Percentiles rank a stretch among this genome's conserved stretches.
Conservation (phyloP, 1,140 invertebrate species). For the Pseudomyrmex cubaensis region DNA sequence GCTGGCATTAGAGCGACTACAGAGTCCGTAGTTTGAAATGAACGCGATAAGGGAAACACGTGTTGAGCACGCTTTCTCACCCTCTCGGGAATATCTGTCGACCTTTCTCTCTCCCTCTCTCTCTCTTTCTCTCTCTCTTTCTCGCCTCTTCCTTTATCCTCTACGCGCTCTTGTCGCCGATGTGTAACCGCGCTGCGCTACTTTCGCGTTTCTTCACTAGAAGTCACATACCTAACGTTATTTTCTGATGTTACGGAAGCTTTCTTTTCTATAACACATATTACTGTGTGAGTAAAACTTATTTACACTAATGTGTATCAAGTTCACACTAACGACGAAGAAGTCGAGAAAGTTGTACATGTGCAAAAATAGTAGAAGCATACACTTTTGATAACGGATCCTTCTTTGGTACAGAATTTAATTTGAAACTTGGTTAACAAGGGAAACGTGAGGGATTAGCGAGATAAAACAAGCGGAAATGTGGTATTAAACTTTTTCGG, state of each 20-base stretch:
- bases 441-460: constrained; percentile 41
- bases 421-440: constrained; percentile 32
- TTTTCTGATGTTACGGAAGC: too few species aligned
- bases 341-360: neutral
- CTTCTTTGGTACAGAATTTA: constrained; percentile 20
- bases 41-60: constrained; percentile 83
- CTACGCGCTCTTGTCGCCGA: neutral
- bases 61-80: constrained; percentile 80
- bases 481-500: constrained; percentile 27
- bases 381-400: constrained; percentile 46
- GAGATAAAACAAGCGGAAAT: constrained; percentile 37
- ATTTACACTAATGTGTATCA: neutral
- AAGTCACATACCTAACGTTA: neutral
- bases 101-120: constrained; percentile 6
- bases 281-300: neutral
- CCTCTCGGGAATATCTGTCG: constrained; percentile 48
- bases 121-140: constrained; percentile 8
- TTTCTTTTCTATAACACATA: constrained; percentile 1
- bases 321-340: too few species aligned
- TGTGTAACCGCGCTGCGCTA: neutral
- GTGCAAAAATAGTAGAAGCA: neutral
- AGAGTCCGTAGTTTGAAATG: constrained; percentile 75
- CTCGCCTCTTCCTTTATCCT: neutral
- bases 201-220: neutral
- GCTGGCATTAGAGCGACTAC: constrained; percentile 57